phyloP scores from a whole-genome alignment of 2,888 invertebrate genomes.

The Eustalomyia histrio region DNA sequence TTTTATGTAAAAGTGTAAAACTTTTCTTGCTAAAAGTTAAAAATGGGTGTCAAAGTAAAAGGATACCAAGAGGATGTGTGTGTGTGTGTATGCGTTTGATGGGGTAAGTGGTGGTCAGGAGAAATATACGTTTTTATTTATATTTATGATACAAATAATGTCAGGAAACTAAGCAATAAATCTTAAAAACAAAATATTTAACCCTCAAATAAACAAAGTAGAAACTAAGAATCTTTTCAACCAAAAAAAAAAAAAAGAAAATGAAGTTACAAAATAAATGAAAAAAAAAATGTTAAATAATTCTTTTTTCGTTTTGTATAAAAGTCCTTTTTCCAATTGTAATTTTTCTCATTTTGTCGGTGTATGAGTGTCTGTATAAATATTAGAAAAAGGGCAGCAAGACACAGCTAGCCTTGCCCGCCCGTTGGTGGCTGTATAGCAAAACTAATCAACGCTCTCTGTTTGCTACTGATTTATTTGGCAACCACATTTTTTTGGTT shows the following conservation, averaged over 20 bases:
- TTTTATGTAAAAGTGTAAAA: background rate
- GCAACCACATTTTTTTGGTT: slow-evolving; percentile 74
- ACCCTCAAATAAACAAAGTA: slow-evolving; percentile 8
- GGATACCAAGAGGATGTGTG: background rate
- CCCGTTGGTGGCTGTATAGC: background rate
- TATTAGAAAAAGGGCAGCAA: background rate
- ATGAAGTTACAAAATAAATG: background rate
- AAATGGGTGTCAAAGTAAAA: background rate
- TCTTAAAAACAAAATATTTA: slow-evolving; percentile 44
- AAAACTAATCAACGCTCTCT: slow-evolving; percentile 35
- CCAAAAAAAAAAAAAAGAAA: background rate
- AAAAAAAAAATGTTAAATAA: slow-evolving; percentile 5
- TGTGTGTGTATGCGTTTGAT: background rate
- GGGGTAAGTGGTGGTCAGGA: slow-evolving; percentile 19
- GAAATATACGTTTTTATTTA: slow-evolving; percentile 42
- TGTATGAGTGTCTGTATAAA: background rate
- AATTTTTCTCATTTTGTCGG: background rate
- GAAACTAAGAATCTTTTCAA: background rate
- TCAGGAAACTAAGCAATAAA: slow-evolving; percentile 47
- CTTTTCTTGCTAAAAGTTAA: too few species aligned
- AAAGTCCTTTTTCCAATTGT: slow-evolving; percentile 4
- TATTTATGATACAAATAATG: slow-evolving; percentile 50
- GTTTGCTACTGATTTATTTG: slow-evolving; percentile 71
- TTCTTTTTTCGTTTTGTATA: background rate
- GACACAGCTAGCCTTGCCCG: background rate